Evolutionary conservation across 2,797 vertebrate genomes (phyloP).

Genomic region (Pseudochromis fuscus): DNA sequence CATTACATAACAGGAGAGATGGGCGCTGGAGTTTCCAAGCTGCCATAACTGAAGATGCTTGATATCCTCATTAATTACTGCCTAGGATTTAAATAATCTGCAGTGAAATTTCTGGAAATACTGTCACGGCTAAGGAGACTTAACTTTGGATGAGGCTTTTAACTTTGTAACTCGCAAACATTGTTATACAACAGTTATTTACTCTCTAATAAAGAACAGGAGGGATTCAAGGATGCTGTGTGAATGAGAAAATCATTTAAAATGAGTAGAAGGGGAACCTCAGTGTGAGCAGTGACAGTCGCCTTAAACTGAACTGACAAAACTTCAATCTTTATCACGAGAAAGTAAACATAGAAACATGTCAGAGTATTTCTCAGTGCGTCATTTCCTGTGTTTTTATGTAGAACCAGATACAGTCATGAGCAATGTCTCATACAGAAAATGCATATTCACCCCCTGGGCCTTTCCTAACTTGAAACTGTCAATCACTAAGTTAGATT

Average conservation of each 20-base stretch:
- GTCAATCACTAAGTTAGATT: constrained; percentile 45
- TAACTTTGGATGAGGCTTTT: too few species aligned
- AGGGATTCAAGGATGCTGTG: background rate
- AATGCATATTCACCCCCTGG: constrained; percentile 42
- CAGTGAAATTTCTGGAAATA: constrained; percentile 15
- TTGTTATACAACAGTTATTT: too few species aligned
- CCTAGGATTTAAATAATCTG: constrained; percentile 50
- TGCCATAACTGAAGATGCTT: constrained; percentile 42
- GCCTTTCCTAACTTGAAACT: constrained; percentile 10
- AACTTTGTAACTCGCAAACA: too few species aligned
- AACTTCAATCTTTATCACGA: background rate
- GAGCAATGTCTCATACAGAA: constrained; percentile 27
- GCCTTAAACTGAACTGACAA: background rate
- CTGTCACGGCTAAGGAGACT: constrained; percentile 13
- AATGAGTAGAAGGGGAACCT: background rate
- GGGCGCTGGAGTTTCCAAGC: constrained; percentile 29
- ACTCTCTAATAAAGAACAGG: background rate
- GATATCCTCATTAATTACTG: constrained; percentile 51
- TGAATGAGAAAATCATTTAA: background rate
- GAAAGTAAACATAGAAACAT: background rate
- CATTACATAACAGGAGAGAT: constrained; percentile 35
- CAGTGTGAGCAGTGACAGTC: background rate
- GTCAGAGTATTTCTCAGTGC: background rate
- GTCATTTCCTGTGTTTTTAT: constrained; percentile 7
- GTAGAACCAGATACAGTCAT: constrained; percentile 22